Evolutionary conservation across 1,140 invertebrate species (phyloP).

Genomic region (Venturia canescens): DNA sequence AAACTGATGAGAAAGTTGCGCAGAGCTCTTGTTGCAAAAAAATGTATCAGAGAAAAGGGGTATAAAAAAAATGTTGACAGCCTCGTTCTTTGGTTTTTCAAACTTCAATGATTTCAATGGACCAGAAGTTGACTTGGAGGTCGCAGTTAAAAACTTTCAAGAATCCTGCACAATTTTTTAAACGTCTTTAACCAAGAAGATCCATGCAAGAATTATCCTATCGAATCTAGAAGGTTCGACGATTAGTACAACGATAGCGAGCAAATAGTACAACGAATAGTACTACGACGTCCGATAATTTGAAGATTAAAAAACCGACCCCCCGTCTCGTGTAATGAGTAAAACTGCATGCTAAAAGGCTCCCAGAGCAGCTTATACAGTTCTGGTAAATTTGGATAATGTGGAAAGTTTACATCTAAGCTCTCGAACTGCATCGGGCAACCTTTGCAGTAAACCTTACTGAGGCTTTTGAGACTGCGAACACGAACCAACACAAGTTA

Average conservation of each 20-base stretch:
- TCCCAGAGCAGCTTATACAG: background rate
- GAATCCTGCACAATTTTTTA: no score
- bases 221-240: no score
- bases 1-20: background rate
- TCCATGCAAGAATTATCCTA: no score
- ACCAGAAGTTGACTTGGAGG: no score
- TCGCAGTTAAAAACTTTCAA: no score
- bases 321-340: background rate
- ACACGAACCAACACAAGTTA: constrained; percentile 35
- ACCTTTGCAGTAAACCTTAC: constrained; percentile 3
- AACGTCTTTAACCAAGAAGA: no score
- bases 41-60: no score
- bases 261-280: background rate
- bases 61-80: no score
- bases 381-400: constrained; percentile 33
- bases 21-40: background rate
- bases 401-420: constrained; percentile 35
- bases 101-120: no score
- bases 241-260: no score
- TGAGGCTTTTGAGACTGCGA: background rate
- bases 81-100: no score
- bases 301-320: background rate
- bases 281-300: background rate
- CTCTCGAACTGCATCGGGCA: constrained; percentile 5
- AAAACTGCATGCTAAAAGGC: background rate